Base-by-base conservation (phyloP, 2,888 invertebrate species). In the Lomographa bimaculata region DNA sequence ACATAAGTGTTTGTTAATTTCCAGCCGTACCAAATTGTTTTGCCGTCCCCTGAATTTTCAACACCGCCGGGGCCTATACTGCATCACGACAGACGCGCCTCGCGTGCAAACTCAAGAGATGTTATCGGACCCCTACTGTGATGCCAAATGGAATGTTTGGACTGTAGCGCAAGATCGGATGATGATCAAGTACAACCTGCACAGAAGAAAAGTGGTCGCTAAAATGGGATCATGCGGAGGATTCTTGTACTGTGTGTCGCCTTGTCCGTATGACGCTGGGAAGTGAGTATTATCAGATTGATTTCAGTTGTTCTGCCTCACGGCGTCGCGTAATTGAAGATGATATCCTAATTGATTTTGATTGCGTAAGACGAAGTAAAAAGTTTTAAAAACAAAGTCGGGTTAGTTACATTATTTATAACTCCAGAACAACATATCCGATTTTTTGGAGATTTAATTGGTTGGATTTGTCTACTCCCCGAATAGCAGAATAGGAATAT, bases 181-280 rank as follows among this genome's bases (percentile, higher is more conserved):
- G 35, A 55, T 94, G 2, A 64, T 92, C 26, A 84, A 90, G 46
- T 91, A 90, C 35, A 83, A 77, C 11, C 42, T 92, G 27, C 60
- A 67, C 29, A 62, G 76, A 1, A 66, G 65, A 7, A 64, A 76
- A 41, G 72, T 68, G 28, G 39, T 87, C 4, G 62, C 76, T 1
- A 71, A 75, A 1, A 81, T 87, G 50, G 89, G 91, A 1, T 93
- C 93, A 0, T 89, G 93, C 47, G 93, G 93, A 2, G 94, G 94
- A 5, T 91, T 81, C 62, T 71, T 94, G 1, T 93, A 93, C 60
- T 90, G 89, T 16, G 68, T 95, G 11, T 84, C 90, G 19, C 69
- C 90, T 3, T 95, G 94, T 37, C 93, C 93, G 0, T 79, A 95
- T 39, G 94, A 95, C 75, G 93, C 94, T 34, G 90, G 90, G 64